phyloP scores from a whole-genome alignment of 2,797 vertebrate species.

The Anguilla marmorata region DNA sequence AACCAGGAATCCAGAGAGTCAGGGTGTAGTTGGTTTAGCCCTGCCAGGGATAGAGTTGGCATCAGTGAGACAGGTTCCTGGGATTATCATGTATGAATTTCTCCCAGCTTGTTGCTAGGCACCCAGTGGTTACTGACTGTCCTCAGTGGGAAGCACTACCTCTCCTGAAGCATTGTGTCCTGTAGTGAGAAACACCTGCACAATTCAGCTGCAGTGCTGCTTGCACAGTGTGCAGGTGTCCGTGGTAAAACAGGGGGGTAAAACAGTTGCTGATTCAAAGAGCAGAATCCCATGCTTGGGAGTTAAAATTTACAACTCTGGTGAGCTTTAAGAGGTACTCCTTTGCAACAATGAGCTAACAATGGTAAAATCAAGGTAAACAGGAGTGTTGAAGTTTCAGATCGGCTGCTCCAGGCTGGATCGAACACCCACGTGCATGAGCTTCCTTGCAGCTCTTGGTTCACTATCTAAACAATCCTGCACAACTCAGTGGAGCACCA shows the following conservation, averaged over 20 bases:
- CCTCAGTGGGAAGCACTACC: background rate
- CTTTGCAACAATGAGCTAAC: background rate
- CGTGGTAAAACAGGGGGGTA: no score
- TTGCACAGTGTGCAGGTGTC: no score
- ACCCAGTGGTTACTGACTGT: background rate
- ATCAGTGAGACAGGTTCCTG: background rate
- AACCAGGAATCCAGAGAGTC: background rate
- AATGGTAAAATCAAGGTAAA: background rate
- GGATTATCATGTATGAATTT: background rate
- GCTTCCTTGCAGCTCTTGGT: background rate
- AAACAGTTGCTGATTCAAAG: no score
- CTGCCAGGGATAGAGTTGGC: background rate
- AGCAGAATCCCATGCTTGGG: no score
- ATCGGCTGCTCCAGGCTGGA: background rate
- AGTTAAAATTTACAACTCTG: no score
- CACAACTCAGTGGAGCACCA: background rate
- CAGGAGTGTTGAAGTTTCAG: background rate
- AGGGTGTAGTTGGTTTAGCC: background rate
- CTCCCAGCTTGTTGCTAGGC: background rate
- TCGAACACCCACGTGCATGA: background rate
- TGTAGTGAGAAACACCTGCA: background rate
- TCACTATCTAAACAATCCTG: background rate
- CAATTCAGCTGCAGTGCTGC: no score
- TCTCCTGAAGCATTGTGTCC: background rate
- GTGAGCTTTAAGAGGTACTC: background rate